phyloP scores from a whole-genome alignment of 37 sponge, comb jelly and placozoan genomes.

The Halichondria panicea region DNA sequence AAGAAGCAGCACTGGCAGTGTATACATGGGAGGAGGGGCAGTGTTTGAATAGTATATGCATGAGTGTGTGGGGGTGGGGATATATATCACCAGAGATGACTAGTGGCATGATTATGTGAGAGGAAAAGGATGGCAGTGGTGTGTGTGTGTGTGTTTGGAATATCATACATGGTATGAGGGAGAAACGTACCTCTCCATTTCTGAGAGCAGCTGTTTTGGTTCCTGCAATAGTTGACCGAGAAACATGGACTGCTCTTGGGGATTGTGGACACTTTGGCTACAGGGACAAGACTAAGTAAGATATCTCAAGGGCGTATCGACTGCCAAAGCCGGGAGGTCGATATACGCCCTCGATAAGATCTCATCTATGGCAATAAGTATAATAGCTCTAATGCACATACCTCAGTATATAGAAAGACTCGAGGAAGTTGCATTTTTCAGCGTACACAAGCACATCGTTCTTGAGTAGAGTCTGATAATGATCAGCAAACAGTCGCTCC shows the following conservation, averaged over 20 bases:
- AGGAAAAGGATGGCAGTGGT: no score
- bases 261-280: background rate
- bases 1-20: no score
- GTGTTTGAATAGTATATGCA: no score
- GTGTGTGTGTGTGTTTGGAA: no score
- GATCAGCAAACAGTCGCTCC: slow-evolving; percentile 1
- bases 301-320: no score
- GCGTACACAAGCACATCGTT: slow-evolving; percentile 24
- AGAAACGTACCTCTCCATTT: slow-evolving; percentile 8
- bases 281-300: no score
- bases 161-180: background rate
- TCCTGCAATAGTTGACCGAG: slow-evolving; percentile 14
- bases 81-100: no score
- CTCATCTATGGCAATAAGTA: background rate
- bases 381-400: background rate
- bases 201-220: slow-evolving; percentile 1
- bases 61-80: no score
- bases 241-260: slow-evolving; percentile 6
- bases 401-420: slow-evolving; percentile 27
- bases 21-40: no score
- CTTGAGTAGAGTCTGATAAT: slow-evolving; percentile 9
- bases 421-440: slow-evolving; percentile 44
- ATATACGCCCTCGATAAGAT: background rate
- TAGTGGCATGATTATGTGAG: no score
- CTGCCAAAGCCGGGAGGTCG: no score